These are phyloP conservation scores for Falco punctatus DNA, from an alignment of 2,113 vertebrate genomes.

Conservation along the genomic window DNA sequence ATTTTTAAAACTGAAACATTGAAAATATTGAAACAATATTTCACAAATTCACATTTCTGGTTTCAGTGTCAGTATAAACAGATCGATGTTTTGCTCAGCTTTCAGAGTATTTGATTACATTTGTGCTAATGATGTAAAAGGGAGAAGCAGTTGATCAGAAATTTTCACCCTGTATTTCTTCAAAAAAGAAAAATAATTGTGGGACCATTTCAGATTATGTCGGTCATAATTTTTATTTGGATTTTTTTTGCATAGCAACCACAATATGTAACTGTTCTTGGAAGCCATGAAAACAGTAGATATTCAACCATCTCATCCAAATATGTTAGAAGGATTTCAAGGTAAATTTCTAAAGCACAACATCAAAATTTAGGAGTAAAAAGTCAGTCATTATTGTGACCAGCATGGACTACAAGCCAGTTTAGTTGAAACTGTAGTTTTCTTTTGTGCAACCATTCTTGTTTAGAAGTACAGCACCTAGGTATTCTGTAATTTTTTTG, in stretches of 20 bases:
- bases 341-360: not conserved
- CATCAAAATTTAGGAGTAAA: not conserved
- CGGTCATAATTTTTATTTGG: not conserved
- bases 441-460: not conserved
- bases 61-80: not conserved
- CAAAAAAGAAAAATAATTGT: not conserved
- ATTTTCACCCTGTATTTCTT: fast-evolving
- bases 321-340: not conserved
- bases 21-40: not conserved
- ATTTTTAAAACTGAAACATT: not conserved
- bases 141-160: not conserved
- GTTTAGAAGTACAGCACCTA: not conserved
- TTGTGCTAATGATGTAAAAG: not conserved
- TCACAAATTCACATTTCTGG: not conserved
- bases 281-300: not conserved
- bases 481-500: not conserved
- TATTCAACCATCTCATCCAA: not conserved
- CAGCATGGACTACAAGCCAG: not conserved
- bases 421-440: not conserved
- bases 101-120: not conserved
- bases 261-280: not conserved
- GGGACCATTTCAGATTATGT: not conserved
- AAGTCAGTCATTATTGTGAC: not conserved
- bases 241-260: not conserved
- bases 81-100: not conserved